Evolutionary conservation across 2,888 invertebrate genomes (phyloP), one percentile per base, ranked within the genome.

Genomic region (Mythimna vitellina): DNA sequence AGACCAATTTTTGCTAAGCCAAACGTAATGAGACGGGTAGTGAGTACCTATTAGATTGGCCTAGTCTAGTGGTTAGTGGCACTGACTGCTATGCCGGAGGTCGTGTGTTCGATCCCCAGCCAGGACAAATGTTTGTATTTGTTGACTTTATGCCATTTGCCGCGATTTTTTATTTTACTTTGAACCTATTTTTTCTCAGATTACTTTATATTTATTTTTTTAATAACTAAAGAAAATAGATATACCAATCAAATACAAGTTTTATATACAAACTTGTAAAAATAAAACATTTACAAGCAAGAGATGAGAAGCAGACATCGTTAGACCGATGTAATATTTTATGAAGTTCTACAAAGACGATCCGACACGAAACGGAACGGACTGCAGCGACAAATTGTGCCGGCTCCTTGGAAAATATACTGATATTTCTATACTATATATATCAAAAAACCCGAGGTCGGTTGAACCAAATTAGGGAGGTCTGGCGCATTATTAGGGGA

Each of bases 351-450:
- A 84, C 81, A 84, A 80, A 82, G 87, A 71, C 69, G 83, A 87
- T 81, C 79, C 78, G 82, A 84, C 85, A 82, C 86, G 85, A 88
- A 87, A 83, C 86, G 64, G 79, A 76, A 78, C 80, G 80, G 83
- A 84, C 84, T 85, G 81, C 83, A 83, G 65, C 82, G 86, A 86
- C 89, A 89, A 89, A 90, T 89, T 87, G 88, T 86, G 78, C 70
- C 81, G 80, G 65, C 74, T 76, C 51, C 63, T 65, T 70, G 65
- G 79, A 73, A 87, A 88, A 87, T 86, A 81, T 78, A 84, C 83
- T 75, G 76, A 81, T 82, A 88, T 87, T 85, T 82, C 73, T 71
- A 76, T 69, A 70, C 73, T 70, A 76, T 69, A 72, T 70, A 76
- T 69, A 72, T 63, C 71, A 78, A 81, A 86, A 64, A 35, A 69